Evolutionary conservation across 2,888 invertebrate genomes (phyloP).

Genomic region (Epirrhoe alternata): DNA sequence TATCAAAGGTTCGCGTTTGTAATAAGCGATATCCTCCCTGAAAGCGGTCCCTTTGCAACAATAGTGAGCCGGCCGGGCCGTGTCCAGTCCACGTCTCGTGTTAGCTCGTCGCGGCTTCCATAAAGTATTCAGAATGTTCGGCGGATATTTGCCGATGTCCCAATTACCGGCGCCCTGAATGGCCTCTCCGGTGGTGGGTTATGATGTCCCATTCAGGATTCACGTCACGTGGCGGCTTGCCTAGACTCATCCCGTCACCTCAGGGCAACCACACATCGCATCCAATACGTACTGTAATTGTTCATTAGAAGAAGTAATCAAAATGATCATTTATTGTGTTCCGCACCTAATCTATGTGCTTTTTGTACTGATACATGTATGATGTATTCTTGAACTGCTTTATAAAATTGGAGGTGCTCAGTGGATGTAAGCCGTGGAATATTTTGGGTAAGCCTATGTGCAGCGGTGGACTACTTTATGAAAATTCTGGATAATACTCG

Average conservation of each 20-base stretch:
- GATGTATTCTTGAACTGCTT: too few relatives aligned
- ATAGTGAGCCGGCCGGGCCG: not conserved
- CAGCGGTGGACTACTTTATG: too few relatives aligned
- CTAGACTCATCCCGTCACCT: not conserved
- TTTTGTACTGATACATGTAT: too few relatives aligned
- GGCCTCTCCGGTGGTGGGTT: conserved; percentile 11
- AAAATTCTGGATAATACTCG: too few relatives aligned
- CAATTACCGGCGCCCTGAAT: conserved; percentile 25
- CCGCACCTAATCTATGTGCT: too few relatives aligned
- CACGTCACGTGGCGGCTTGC: conserved; percentile 8
- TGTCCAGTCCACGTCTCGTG: conserved; percentile 7
- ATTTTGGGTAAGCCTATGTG: too few relatives aligned
- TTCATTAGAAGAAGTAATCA: too few relatives aligned
- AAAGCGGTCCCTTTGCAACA: not conserved
- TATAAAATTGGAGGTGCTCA: too few relatives aligned
- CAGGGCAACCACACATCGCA: not conserved
- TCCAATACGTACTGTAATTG: not conserved
- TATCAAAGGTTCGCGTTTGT: not conserved
- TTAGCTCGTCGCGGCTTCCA: conserved; percentile 23
- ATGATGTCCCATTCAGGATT: conserved; percentile 7
- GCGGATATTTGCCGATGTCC: conserved; percentile 29
- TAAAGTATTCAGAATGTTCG: conserved; percentile 32
- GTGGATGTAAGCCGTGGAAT: too few relatives aligned
- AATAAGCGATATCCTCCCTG: not conserved
- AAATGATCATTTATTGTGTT: too few relatives aligned